Evolutionary conservation across 2,888 invertebrate genomes (phyloP).

Genomic region (Pristionchus fissidentatus): DNA sequence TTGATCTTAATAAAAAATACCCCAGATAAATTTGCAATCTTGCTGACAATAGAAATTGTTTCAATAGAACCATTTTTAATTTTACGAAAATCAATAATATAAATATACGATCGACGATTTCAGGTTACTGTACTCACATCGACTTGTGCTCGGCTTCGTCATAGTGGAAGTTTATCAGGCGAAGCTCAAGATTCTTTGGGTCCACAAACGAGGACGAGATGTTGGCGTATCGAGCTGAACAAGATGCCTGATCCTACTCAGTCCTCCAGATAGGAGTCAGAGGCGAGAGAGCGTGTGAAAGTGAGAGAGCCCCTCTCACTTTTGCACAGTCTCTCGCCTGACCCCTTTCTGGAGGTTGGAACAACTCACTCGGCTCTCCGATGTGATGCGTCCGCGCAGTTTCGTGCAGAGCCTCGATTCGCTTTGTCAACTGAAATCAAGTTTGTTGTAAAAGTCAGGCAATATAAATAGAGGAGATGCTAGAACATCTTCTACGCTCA

Average conservation of each 20-base stretch:
- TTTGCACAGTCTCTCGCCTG: no score
- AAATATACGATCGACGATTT: neutral
- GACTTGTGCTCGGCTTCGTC: neutral
- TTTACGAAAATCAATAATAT: neutral
- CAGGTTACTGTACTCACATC: neutral
- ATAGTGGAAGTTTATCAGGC: slow-evolving; percentile 7
- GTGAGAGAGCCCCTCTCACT: no score
- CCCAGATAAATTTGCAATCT: neutral
- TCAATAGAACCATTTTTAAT: neutral
- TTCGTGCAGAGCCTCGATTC: neutral
- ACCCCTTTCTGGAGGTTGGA: no score
- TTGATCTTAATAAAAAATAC: no score
- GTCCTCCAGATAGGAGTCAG: no score
- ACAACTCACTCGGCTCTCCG: neutral
- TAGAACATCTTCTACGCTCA: neutral
- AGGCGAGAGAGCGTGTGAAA: no score
- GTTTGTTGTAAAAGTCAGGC: neutral
- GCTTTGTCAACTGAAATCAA: neutral
- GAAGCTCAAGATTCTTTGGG: neutral
- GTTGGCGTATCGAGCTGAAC: neutral
- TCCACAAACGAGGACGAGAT: neutral
- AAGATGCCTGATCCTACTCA: no score
- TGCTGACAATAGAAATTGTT: neutral
- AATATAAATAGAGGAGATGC: neutral
- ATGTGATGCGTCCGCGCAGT: neutral